phyloP scores from a whole-genome alignment of 2,888 invertebrate species.

The Caenorhabditis wallacei region DNA sequence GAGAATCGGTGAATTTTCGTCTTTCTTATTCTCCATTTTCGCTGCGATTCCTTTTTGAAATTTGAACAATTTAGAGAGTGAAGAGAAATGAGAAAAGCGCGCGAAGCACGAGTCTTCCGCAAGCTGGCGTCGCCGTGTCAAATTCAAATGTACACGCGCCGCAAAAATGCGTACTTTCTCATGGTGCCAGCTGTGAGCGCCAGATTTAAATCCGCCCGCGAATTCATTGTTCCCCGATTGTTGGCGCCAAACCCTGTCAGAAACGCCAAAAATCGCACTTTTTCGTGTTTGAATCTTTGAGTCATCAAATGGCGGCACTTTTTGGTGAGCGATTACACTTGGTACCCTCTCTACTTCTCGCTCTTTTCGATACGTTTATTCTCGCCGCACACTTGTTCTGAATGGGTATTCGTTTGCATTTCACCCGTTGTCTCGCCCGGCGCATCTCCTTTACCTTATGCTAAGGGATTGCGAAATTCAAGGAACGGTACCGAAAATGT shows the following conservation, averaged over 20 bases:
- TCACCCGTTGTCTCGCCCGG: slow-evolving; percentile 8
- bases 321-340: slow-evolving; percentile 27
- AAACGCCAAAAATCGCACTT: not conserved
- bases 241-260: slow-evolving; percentile 24
- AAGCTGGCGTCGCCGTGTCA: slow-evolving; percentile 23
- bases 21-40: slow-evolving; percentile 4
- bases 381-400: slow-evolving; percentile 24
- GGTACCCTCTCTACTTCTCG: not conserved
- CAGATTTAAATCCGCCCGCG: slow-evolving; percentile 42
- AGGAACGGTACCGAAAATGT: slow-evolving; percentile 3
- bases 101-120: slow-evolving; percentile 7
- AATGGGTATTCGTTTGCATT: slow-evolving; percentile 57
- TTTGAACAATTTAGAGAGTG: not conserved
- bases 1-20: not conserved
- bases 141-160: slow-evolving; percentile 43
- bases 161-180: slow-evolving; percentile 28
- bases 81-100: not conserved
- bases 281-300: not conserved
- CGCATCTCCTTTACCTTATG: slow-evolving; percentile 25
- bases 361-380: slow-evolving; percentile 14
- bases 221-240: slow-evolving; percentile 1
- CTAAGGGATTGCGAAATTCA: slow-evolving; percentile 46
- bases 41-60: not conserved
- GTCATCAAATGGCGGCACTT: slow-evolving; percentile 16
- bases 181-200: slow-evolving; percentile 38